Evolutionary conservation across 2,797 vertebrate species (phyloP).

Genomic region (Lepus townsendii): DNA sequence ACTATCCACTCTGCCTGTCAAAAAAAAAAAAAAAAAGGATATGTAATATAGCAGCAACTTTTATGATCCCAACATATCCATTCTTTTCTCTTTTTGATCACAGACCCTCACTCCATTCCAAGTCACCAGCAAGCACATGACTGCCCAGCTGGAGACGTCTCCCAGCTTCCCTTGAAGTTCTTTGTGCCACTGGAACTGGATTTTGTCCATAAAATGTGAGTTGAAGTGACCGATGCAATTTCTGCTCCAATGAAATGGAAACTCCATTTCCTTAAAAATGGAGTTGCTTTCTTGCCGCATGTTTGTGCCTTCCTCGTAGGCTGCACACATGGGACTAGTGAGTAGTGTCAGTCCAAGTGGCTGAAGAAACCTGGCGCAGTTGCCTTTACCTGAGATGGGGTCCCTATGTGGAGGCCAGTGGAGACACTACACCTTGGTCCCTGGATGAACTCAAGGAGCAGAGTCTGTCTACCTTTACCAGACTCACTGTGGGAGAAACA

Average conservation of each 20-base stretch:
- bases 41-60: not conserved
- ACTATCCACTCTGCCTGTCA: no score
- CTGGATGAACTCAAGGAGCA: not conserved
- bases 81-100: not conserved
- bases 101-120: not conserved
- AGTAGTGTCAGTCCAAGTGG: not conserved
- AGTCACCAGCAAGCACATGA: not conserved
- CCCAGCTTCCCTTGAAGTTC: not conserved
- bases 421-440: not conserved
- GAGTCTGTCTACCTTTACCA: not conserved
- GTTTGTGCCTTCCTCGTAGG: not conserved
- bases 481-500: not conserved
- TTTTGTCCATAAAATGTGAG: not conserved
- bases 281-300: not conserved
- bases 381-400: not conserved
- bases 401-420: not conserved
- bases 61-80: not conserved
- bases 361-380: no score
- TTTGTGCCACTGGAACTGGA: not conserved
- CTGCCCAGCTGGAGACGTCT: not conserved
- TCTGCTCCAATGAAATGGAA: not conserved
- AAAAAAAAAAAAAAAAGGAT: not conserved
- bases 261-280: not conserved
- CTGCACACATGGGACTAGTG: not conserved
- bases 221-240: not conserved